phyloP scores from a whole-genome alignment of 2,888 invertebrate genomes.

The Anodontia alba region DNA sequence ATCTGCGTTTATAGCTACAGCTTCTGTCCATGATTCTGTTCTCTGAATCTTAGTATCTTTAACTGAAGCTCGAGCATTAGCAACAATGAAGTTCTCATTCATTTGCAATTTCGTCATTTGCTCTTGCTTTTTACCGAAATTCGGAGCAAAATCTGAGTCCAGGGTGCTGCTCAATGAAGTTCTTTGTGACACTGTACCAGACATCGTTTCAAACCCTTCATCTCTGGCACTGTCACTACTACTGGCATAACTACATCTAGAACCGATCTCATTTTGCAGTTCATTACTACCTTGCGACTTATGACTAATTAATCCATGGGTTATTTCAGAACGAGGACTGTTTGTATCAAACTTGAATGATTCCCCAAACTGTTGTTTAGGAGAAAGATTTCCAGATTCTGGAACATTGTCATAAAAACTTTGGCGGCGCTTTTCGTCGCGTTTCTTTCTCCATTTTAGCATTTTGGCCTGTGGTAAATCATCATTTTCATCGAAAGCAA shows the following conservation, averaged over 20 bases:
- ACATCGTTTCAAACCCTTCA: slow-evolving; percentile 83
- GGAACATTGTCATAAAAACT: slow-evolving; percentile 80
- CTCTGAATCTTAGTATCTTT: slow-evolving; percentile 73
- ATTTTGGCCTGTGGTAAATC: slow-evolving; percentile 72
- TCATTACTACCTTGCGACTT: slow-evolving; percentile 70
- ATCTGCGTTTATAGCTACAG: slow-evolving; percentile 65
- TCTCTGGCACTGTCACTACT: slow-evolving; percentile 78
- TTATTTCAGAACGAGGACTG: slow-evolving; percentile 60
- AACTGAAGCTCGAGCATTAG: slow-evolving; percentile 67
- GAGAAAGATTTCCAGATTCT: slow-evolving; percentile 63
- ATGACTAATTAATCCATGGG: slow-evolving; percentile 46
- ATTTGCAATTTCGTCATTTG: slow-evolving; percentile 56
- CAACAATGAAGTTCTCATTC: slow-evolving; percentile 63
- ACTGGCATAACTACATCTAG: slow-evolving; percentile 77
- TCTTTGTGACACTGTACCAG: slow-evolving; percentile 80
- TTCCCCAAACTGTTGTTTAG: slow-evolving; percentile 39
- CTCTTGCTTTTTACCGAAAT: slow-evolving; percentile 58
- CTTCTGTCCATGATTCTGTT: slow-evolving; percentile 79
- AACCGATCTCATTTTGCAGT: slow-evolving; percentile 75
- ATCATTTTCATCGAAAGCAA: slow-evolving; percentile 63
- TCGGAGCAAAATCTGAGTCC: slow-evolving; percentile 78
- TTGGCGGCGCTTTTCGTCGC: slow-evolving; percentile 61
- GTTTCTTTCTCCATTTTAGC: slow-evolving; percentile 75
- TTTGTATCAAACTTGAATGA: slow-evolving; percentile 43
- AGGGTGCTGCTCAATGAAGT: slow-evolving; percentile 83